Percentiles rank a stretch among this genome's conserved stretches.
These are phyloP conservation scores for Dendroctonus valens DNA, from an alignment of 1,140 invertebrate species.

Conservation along the genomic window DNA sequence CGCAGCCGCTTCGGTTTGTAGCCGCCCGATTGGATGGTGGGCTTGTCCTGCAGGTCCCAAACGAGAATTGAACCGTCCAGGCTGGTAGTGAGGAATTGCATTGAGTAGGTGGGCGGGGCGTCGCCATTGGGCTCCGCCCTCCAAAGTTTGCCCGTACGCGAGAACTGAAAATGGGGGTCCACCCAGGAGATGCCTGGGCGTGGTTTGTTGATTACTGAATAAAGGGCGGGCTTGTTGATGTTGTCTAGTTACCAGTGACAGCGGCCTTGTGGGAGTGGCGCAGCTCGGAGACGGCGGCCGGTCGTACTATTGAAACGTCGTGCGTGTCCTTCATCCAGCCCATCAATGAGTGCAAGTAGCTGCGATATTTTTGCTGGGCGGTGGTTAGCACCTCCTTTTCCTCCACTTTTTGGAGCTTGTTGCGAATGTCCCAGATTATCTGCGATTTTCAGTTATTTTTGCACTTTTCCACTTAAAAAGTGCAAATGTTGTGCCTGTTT, in stretches of 20 bases:
- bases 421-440: constrained; percentile 70
- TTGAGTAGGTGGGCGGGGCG: constrained; percentile 47
- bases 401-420: constrained; percentile 64
- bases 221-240: neutral
- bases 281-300: constrained; percentile 61
- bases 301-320: constrained; percentile 56
- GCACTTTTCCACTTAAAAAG: no score
- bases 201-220: neutral
- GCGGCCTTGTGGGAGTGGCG: constrained; percentile 60
- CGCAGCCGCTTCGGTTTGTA: constrained; percentile 54
- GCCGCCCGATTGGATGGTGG: constrained; percentile 49
- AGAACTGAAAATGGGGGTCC: constrained; percentile 58
- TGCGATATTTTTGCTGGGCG: constrained; percentile 60
- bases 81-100: constrained; percentile 64
- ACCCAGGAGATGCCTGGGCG: constrained; percentile 56
- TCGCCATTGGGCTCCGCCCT: constrained; percentile 48
- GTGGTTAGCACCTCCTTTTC: constrained; percentile 60
- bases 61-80: constrained; percentile 67
- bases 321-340: constrained; percentile 65
- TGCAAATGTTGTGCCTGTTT: no score
- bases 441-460: constrained; percentile 5
- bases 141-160: constrained; percentile 58
- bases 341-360: constrained; percentile 62
- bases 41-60: constrained; percentile 63
- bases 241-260: constrained; percentile 55